Evolutionary conservation across 2,888 invertebrate species (phyloP), one percentile per base, ranked within the genome.

Genomic region (Acheta domesticus): DNA sequence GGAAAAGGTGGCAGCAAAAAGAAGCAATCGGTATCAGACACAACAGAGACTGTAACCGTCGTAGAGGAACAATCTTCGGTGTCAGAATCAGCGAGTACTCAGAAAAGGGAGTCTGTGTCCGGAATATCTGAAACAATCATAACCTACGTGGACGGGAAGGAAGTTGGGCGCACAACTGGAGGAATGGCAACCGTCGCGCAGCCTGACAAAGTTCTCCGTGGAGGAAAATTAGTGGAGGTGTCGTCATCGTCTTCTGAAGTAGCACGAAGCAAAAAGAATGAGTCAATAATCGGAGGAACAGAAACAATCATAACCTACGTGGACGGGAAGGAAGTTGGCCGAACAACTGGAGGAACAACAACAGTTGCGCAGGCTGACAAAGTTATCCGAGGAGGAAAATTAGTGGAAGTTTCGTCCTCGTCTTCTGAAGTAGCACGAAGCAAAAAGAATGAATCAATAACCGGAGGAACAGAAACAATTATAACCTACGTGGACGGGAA

Each of bases 281-380:
- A 62, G 14, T 62, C 62, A 14, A 62, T 62, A 19, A 62, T 11
- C 19, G 62, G 62, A 14, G 19, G 16, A 62, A 62, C 62, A 19
- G 62, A 62, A 62, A 62, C 62, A 62, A 62, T 62, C 14, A 62
- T 62, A 19, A 62, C 62, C n/a, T 62, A 62, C 62, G 62, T 62
- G 16, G 62, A 62, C n/a, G 62, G 62, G n/a, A 62, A 62, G n/a
- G 62, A 62, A 62, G n/a, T 62, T 2, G 62, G 19, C 11, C 62
- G 62, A n/a, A 62, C 16, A 62, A 19, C 62, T n/a, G 62, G n/a
- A 62, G 62, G 62, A 14, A n/a, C 14, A 12, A 62, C 62, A 3
- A 62, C 12, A 4, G 62, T n/a, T 0, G 62, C 3, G 16, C 62
- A 62, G n/a, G 8, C 16, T 19, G 16, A 62, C 16, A 62, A 62